Base-by-base conservation (phyloP, 2,888 invertebrate species). In the Lasioglossum oenotherae region DNA sequence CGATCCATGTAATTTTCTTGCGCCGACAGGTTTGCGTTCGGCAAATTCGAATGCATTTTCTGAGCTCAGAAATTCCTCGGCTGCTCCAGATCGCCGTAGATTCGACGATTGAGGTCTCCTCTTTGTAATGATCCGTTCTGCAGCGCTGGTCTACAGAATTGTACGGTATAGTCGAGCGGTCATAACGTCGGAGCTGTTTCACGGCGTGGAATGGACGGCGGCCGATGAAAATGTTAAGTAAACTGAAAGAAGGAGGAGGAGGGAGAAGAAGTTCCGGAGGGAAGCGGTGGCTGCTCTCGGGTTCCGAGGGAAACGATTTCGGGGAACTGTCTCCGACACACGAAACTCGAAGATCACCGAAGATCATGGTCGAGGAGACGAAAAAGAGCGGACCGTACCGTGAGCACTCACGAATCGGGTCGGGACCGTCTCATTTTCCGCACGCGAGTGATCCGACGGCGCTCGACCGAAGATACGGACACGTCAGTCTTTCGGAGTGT, bases 401-500 rank as follows among this genome's bases (percentile, higher is more conserved):
- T 60, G 78, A 84, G 84, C 78, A 84, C 76, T 89, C 81, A 69
- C 87, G 89, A 89, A 89, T 92, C 83, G 86, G 89, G 82, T 80
- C 53, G 71, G 77, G 76, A 74, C 87, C 84, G 85, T 89, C 88
- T 90, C 92, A 92, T 92, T 92, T 92, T 87, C 89, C 90, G 92
- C 92, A 92, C 91, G 91, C 91, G 88, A 91, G 87, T 88, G 72
- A 86, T 91, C 90, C 92, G 90, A 90, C 89, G 89, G 90, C 82
- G 76, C 85, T 80, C 85, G 87, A 71, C 27, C 14, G 31, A 64
- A 71, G 72, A 75, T 67, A 49, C 78, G n/a, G 38, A 49, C 77
- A 67, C 72, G 27, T 84, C 82, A 46, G 77, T 81, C 83, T 69
- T 64, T 60, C 67, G 71, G 72, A 75, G 73, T 80, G 57, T 79